Evolutionary conservation across 2,113 vertebrate species (phyloP).

Genomic region (Gasterosteus nipponicus): DNA sequence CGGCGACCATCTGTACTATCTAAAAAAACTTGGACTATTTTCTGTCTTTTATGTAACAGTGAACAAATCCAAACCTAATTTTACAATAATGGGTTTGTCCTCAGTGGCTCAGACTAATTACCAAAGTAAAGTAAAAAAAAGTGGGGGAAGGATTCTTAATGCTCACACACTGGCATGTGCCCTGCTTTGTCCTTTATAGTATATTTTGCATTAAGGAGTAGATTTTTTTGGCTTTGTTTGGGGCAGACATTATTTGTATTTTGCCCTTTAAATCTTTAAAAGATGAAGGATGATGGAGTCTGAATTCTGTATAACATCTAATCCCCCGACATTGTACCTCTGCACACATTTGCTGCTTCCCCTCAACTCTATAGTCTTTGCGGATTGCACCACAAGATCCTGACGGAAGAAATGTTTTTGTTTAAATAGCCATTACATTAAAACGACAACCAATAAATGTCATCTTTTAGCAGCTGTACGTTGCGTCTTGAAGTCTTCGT

Average conservation of each 20-base stretch:
- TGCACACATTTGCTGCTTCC: slow-evolving; percentile 11
- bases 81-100: background rate
- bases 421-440: background rate
- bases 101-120: background rate
- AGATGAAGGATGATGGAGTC: slow-evolving; percentile 5
- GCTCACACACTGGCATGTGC: background rate
- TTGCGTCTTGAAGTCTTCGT: background rate
- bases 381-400: background rate
- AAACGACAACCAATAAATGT: background rate
- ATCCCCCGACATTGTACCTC: slow-evolving; percentile 12
- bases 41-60: background rate
- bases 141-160: background rate
- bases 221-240: background rate
- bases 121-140: background rate
- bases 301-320: background rate
- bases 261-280: slow-evolving; percentile 13
- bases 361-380: slow-evolving; percentile 18
- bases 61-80: slow-evolving; percentile 6
- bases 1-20: background rate
- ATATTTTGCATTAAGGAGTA: background rate
- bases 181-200: background rate
- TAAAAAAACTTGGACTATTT: background rate
- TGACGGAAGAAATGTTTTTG: slow-evolving; percentile 5
- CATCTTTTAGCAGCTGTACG: background rate
- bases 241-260: background rate